phyloP scores from a whole-genome alignment of 2,888 invertebrate genomes.

The Drosophila cracens region DNA sequence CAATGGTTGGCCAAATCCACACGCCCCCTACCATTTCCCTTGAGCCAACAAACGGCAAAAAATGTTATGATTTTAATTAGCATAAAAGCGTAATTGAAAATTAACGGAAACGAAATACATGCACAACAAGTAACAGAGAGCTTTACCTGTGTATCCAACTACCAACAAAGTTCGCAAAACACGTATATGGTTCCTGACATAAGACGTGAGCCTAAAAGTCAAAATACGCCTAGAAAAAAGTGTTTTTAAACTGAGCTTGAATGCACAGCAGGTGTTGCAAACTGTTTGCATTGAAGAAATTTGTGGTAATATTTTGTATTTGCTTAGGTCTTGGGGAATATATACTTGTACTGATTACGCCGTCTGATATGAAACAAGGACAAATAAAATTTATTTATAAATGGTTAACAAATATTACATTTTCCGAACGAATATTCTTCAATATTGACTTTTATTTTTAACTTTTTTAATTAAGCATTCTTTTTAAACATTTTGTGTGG shows the following conservation, averaged over 20 bases:
- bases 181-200: not conserved
- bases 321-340: constrained; percentile 25
- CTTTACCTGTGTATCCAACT: constrained; percentile 12
- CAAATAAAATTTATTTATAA: not conserved
- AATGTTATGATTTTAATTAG: constrained; percentile 72
- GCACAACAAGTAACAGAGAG: constrained; percentile 20
- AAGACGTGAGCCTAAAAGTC: not conserved
- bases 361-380: not conserved
- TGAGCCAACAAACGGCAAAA: constrained; percentile 6
- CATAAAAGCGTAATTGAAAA: constrained; percentile 77
- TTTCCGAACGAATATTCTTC: too few species aligned
- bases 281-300: constrained; percentile 2
- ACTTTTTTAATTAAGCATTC: not conserved
- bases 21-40: not conserved
- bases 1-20: constrained; percentile 7
- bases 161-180: constrained; percentile 1
- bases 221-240: constrained; percentile 8
- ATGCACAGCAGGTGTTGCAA: constrained; percentile 3
- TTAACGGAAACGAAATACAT: constrained; percentile 64
- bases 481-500: not conserved
- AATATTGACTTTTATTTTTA: not conserved
- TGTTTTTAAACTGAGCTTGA: constrained; percentile 1
- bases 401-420: not conserved
- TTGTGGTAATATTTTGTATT: constrained; percentile 28
- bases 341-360: not conserved